Percentiles rank a stretch among this genome's conserved stretches.
Evolutionary conservation across 2,797 vertebrate genomes (phyloP).

Genomic region (Chromis chromis): DNA sequence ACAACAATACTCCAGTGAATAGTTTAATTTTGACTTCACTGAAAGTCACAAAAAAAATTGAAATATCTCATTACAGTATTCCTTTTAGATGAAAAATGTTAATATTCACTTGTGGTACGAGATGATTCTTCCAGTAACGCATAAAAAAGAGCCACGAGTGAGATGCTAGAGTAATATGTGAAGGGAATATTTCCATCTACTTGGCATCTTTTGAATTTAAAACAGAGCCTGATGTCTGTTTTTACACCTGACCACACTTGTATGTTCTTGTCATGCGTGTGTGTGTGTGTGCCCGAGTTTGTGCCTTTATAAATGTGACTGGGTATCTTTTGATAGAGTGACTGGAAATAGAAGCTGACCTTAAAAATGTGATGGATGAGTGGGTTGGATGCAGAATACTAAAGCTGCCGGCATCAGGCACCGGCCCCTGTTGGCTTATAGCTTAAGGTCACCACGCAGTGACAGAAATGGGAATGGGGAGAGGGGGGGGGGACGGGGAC

Average conservation of each 20-base stretch:
- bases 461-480: conserved; percentile 69
- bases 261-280: conserved; percentile 13
- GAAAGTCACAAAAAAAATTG: accelerated
- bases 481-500: conserved; percentile 25
- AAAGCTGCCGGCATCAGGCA: conserved; percentile 66
- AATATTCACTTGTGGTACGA: background rate
- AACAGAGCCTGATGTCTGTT: conserved; percentile 6
- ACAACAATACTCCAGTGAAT: conserved; percentile 5
- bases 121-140: background rate
- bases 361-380: conserved; percentile 86
- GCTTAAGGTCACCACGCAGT: conserved; percentile 82
- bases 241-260: conserved; percentile 19
- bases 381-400: conserved; percentile 76
- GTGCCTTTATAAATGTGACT: conserved; percentile 27
- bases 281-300: conserved; percentile 4
- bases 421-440: conserved; percentile 74
- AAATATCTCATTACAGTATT: background rate
- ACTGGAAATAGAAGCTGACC: conserved; percentile 83
- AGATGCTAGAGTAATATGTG: background rate
- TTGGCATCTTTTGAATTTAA: conserved; percentile 24
- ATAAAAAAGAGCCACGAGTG: background rate
- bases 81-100: conserved; percentile 6
- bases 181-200: conserved; percentile 18
- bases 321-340: conserved; percentile 77
- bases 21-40: conserved; percentile 18